Percentiles rank a stretch among this genome's conserved stretches.
phyloP scores from a whole-genome alignment of 2,797 vertebrate genomes.

The Choloepus didactylus region DNA sequence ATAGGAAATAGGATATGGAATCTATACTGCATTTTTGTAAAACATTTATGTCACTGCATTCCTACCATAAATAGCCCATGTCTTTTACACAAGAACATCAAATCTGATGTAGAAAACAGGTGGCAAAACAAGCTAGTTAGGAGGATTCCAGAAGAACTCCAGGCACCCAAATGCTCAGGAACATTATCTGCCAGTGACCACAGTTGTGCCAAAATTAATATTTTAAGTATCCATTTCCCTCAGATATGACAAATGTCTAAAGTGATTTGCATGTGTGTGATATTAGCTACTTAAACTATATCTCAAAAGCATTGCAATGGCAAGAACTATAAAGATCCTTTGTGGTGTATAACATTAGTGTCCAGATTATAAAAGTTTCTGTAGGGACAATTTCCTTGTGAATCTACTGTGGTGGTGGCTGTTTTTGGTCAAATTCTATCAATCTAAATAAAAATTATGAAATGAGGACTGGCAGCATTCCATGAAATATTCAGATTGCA shows the following conservation, averaged over 20 bases:
- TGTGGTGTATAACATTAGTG: background rate
- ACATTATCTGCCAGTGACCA: slow-evolving; percentile 53
- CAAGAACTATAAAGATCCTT: background rate
- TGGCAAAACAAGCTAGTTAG: slow-evolving; percentile 46
- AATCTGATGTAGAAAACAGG: slow-evolving; percentile 56
- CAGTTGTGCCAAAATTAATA: slow-evolving; percentile 54
- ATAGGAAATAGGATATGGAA: background rate
- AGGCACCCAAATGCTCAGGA: slow-evolving; percentile 5
- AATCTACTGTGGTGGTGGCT: background rate
- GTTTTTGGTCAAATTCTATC: background rate
- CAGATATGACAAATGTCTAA: slow-evolving; percentile 37
- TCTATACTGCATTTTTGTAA: slow-evolving; percentile 48
- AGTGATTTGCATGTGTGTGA: background rate
- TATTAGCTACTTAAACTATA: slow-evolving; percentile 41
- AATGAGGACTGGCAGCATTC: background rate
- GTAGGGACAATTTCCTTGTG: background rate
- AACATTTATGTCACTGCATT: slow-evolving; percentile 57
- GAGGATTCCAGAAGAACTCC: slow-evolving; percentile 52
- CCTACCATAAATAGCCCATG: slow-evolving; percentile 54
- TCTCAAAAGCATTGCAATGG: background rate
- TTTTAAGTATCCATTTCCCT: slow-evolving; percentile 54
- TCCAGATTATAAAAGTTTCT: slow-evolving; percentile 11
- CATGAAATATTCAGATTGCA: background rate
- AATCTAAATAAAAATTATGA: slow-evolving; percentile 35
- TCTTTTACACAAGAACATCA: slow-evolving; percentile 52